A percentile compares a stretch with the other conserved stretches of the same genome.
Evolutionary conservation across 2,113 vertebrate species (phyloP).

Genomic region (Dasyurus viverrinus): DNA sequence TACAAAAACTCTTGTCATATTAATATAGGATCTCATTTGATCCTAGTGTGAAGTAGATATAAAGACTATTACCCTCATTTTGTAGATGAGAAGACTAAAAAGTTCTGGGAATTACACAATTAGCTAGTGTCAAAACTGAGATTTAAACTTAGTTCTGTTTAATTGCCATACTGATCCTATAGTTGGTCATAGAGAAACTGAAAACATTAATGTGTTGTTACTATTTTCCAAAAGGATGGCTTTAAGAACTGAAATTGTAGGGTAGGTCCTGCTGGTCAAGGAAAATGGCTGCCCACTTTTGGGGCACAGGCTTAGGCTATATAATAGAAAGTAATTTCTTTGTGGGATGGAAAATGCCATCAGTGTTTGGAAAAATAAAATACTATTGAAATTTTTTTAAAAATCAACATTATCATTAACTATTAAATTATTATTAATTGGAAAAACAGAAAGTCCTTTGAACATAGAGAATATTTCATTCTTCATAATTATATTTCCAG

Average conservation of each 20-base stretch:
- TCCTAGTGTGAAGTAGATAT: not conserved
- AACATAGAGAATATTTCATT: not conserved
- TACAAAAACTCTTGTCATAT: not conserved
- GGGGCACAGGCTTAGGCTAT: not conserved
- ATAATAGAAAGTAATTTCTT: not conserved
- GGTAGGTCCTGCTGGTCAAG: not conserved
- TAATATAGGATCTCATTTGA: not conserved
- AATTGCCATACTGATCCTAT: not conserved
- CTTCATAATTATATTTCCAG: not conserved
- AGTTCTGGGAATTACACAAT: not conserved
- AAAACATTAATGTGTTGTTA: not conserved
- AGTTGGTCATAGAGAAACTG: not conserved
- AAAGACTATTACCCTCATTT: not conserved
- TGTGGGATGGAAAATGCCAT: no score
- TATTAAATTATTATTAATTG: no score
- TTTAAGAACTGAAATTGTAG: not conserved
- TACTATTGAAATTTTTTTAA: no score
- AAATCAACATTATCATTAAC: no score
- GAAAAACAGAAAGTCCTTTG: not conserved
- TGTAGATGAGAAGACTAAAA: not conserved
- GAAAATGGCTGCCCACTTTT: not conserved
- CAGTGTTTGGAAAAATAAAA: no score
- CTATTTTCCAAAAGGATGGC: not conserved
- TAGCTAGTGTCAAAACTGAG: not conserved
- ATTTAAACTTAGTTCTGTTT: not conserved